Evolutionary conservation across 2,797 vertebrate genomes (phyloP).

Genomic region (Pipistrellus nathusii): DNA sequence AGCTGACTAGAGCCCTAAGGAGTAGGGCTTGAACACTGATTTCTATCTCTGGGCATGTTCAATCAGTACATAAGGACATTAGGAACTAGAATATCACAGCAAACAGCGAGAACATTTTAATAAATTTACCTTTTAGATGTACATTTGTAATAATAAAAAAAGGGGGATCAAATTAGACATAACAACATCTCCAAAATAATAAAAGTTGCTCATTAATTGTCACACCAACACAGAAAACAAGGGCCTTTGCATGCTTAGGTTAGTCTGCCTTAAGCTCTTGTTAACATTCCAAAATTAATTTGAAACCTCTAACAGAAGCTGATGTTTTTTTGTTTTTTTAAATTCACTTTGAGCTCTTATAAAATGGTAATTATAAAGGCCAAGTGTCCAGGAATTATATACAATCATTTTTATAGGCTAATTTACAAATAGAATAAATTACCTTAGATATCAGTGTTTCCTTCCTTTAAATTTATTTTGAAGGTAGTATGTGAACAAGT

Average conservation of each 20-base stretch:
- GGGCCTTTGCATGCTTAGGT: neutral
- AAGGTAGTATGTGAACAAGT: neutral
- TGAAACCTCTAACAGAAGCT: conserved; percentile 48
- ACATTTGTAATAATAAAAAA: conserved; percentile 6
- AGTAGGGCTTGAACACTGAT: neutral
- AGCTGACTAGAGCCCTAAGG: neutral
- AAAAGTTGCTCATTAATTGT: conserved; percentile 56
- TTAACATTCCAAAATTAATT: conserved; percentile 72
- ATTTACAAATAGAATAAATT: conserved; percentile 42
- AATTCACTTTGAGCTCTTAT: conserved; percentile 51
- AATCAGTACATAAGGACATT: neutral
- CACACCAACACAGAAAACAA: conserved; percentile 61
- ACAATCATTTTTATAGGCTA: neutral
- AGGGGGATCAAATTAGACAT: neutral
- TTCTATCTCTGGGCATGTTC: neutral
- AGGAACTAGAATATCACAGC: neutral
- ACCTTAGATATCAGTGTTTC: neutral
- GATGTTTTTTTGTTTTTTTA: neutral
- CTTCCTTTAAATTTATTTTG: conserved; percentile 33
- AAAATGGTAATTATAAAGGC: conserved; percentile 49
- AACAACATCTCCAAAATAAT: conserved; percentile 38
- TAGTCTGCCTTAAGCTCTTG: conserved; percentile 52
- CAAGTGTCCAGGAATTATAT: conserved; percentile 34
- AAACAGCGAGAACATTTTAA: conserved; percentile 19
- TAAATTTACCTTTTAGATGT: conserved; percentile 29